phyloP scores from a whole-genome alignment of 2,797 vertebrate species.

The Squalus acanthias region DNA sequence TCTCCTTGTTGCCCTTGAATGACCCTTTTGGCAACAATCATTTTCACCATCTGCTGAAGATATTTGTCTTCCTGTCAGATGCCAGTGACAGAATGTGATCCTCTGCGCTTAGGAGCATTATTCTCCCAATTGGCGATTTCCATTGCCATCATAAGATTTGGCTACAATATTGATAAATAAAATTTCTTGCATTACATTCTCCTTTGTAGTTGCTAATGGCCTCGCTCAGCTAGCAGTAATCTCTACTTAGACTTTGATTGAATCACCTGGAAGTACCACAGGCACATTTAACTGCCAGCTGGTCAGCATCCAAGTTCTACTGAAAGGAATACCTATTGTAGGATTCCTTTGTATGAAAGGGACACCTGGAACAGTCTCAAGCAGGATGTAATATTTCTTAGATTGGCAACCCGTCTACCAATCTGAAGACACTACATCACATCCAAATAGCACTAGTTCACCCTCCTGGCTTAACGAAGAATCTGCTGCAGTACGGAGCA shows the following conservation, averaged over 20 bases:
- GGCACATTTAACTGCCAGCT: neutral
- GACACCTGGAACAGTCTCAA: neutral
- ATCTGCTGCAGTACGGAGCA: neutral
- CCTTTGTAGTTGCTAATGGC: neutral
- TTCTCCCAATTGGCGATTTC: neutral
- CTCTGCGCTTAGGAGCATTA: neutral
- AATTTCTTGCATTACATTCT: neutral
- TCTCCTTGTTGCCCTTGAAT: neutral
- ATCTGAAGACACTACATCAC: neutral
- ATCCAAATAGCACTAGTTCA: neutral
- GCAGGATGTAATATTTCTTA: neutral
- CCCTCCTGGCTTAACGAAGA: neutral
- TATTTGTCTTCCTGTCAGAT: neutral
- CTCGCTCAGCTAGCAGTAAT: neutral
- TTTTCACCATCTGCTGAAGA: neutral
- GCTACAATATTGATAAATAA: neutral
- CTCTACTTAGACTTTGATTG: neutral
- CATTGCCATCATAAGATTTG: neutral
- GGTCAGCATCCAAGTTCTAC: neutral
- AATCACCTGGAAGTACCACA: neutral
- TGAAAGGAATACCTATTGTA: neutral
- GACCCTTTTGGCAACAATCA: neutral
- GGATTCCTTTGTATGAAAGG: neutral
- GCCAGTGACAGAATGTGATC: neutral
- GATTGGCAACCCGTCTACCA: neutral